Base-by-base conservation (phyloP, 53 echinoderm and acorn worm genomes). In the Henricia sp. region DNA sequence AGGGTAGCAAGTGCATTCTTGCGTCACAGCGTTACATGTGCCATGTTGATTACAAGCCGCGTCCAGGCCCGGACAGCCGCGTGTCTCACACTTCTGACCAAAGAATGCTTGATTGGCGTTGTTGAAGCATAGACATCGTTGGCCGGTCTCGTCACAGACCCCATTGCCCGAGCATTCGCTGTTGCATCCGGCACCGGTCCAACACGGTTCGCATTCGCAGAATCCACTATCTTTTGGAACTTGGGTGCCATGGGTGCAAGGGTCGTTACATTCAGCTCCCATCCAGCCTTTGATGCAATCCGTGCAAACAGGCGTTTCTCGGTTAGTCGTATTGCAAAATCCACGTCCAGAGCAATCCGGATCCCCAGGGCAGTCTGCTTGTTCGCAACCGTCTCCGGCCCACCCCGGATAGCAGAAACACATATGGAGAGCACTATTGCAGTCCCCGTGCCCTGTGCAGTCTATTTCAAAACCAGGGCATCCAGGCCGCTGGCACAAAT, bases 351-450 rank as follows among this genome's bases (percentile, higher is more conserved):
- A 88, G 82, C 95, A 95, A 66, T 92, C 86, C 28, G 93, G 93
- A 29, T 84, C 87, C 41, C 90, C 92, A 40, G 95, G 88, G 38
- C 95, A 95, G 85, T 95, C 95, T 14, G 95, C 92, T 5, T 85
- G 37, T 28, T 95, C 88, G 66, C 95, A 95, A 3, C 92, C 95
- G 67, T 83, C 86, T 6, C 95, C 95, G 52, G 60, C 82, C 95
- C 95, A 95, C 21, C 95, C 95, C 35, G 95, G 95, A 37, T 88
- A 88, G 70, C 95, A 95, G 71, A 84, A 90, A 57, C 95, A 95
- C 17, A 82, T 25, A 35, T 92, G 92, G 20, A 95, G 43, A 25
- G 88, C 95, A 50, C 84, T 85, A 77, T 95, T 95, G 67, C 95
- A 95, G 60, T 90, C 95, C 19, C 95, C 95, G 84, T 95, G 71